Base-by-base conservation (phyloP, 2,113 vertebrate species). In the Antechinus flavipes region DNA sequence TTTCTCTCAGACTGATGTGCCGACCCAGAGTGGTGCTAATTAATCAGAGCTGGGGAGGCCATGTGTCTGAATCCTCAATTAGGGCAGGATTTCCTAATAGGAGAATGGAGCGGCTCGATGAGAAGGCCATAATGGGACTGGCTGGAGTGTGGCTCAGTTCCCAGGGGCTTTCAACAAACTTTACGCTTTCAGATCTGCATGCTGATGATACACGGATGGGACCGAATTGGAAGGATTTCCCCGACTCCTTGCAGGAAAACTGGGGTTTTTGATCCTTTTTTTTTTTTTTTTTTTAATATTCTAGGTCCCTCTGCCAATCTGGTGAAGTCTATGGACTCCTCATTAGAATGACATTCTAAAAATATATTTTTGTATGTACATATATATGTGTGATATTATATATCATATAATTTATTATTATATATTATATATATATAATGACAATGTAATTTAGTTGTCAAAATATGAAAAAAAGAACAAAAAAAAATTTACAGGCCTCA, bases 1-100 rank as follows among this genome's bases (percentile, higher is more conserved):
- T 98, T 98, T 98, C 98, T 98, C 96, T 96, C 97, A 98, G 98
- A 98, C 98, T 98, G 96, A 97, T 97, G 97, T 98, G 98, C 98
- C 97, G 98, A 98, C 98, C 98, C 97, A 96, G 97, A 98, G 98
- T 98, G 98, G 98, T 98, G 98, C 98, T 99, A 99, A 99, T 99
- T 99, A 99, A 98, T 99, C 99, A 98, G 98, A 99, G 98, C 98
- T 98, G 98, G 98, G 98, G 98, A 98, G 98, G 98, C 97, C 97
- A 54, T 98, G 97, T 97, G 97, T 96, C 97, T 98, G 98, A 98
- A 97, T 97, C 97, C 96, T 97, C 98, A 98, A 98, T 99, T 98
- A 98, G 98, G 98, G 97, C 98, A 98, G 97, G 94, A 93, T 96
- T 98, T 97, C 97, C 97, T 98, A 97, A 98, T 98, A 98, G 98